Evolutionary conservation across 2,113 vertebrate genomes (phyloP), one percentile per base, ranked within the genome.

Genomic region (Leptodactylus fuscus): DNA sequence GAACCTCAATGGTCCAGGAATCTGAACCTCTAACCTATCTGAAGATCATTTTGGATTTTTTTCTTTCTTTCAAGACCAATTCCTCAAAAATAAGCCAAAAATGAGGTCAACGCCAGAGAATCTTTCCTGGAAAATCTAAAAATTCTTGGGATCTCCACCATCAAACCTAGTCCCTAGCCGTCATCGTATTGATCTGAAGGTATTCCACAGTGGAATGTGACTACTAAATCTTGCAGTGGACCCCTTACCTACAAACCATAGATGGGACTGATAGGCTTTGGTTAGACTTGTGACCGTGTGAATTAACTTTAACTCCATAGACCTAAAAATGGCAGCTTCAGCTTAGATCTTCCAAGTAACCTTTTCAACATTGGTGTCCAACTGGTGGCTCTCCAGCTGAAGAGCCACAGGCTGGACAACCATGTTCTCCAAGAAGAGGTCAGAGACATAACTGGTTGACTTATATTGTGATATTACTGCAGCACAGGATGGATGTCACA

Each of bases 171-270:
- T 27, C 10, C 12, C 24, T 29, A 48, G 22, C n/a, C 24, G 7
- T 29, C 71, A 48, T 49, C n/a, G 12, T 29, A 48, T 16, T 49
- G 44, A 75, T 75, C 11, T 49, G 44, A 7, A 75, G 71, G 41
- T 9, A 48, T 69, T 69, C 71, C 24, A 75, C 38, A 48, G 38
- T 75, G 71, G 71, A 75, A 48, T 46, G 38, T 75, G 44, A 75
- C 71, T 32, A 32, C 13, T 32, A 29, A 48, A 51, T 49, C 16
- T 51, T 76, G 48, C 24, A 76, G 73, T 76, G 44, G 44, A 48
- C 27, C 46, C 24, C 29, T 48, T 48, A 75, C 73, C 24, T 75
- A 48, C 44, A 75, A 46, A 75, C 44, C 20, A 48, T 16, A 75
- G 22, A 75, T 29, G 44, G n/a, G 71, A 27, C 38, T 49, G 12